phyloP scores from a whole-genome alignment of 1,140 invertebrate genomes.

The Phthorimaea operculella region DNA sequence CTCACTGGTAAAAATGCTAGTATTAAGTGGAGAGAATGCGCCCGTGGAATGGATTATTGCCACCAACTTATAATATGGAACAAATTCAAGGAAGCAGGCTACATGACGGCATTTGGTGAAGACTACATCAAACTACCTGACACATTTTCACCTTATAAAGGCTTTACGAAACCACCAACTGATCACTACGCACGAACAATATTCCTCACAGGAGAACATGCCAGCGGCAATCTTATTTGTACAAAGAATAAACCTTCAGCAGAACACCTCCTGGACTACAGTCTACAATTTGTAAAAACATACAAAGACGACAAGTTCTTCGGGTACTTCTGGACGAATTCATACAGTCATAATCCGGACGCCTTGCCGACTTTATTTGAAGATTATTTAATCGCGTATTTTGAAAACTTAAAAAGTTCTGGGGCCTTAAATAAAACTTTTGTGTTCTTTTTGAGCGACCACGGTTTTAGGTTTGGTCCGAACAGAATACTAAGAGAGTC shows the following conservation, averaged over 20 bases:
- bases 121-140: slow-evolving; percentile 23
- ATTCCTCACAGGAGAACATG: slow-evolving; percentile 67
- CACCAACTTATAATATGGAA: slow-evolving; percentile 24
- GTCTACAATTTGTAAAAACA: slow-evolving; percentile 66
- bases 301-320: slow-evolving; percentile 69
- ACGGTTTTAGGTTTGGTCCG: slow-evolving; percentile 84
- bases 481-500: slow-evolving; percentile 77
- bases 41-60: slow-evolving; percentile 34
- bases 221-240: slow-evolving; percentile 61
- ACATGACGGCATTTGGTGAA: slow-evolving; percentile 30
- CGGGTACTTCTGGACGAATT: slow-evolving; percentile 75
- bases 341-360: slow-evolving; percentile 72
- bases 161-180: slow-evolving; percentile 65
- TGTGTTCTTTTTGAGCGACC: slow-evolving; percentile 85
- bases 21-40: slow-evolving; percentile 1
- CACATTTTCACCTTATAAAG: slow-evolving; percentile 25
- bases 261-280: slow-evolving; percentile 67
- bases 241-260: slow-evolving; percentile 67
- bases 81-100: slow-evolving; percentile 24
- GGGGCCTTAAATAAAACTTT: slow-evolving; percentile 70
- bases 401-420: slow-evolving; percentile 58
- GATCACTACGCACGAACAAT: slow-evolving; percentile 78
- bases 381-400: slow-evolving; percentile 57
- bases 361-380: slow-evolving; percentile 72
- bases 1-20: slow-evolving; percentile 71